Conservation (phyloP, 1,140 invertebrate genomes). For the Oryzaephilus surinamensis region DNA sequence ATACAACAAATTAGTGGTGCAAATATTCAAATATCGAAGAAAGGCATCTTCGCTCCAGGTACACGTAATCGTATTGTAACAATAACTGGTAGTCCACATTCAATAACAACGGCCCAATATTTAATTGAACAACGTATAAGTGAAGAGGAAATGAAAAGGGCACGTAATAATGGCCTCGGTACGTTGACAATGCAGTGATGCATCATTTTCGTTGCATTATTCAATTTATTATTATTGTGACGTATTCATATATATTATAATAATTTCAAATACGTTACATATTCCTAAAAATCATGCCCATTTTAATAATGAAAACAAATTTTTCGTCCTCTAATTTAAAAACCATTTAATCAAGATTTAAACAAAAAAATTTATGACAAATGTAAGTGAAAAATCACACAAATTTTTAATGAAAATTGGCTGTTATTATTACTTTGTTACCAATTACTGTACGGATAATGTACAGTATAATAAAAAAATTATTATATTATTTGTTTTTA, state of each 20-base stretch:
- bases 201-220: conserved; percentile 9
- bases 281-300: too few relatives aligned
- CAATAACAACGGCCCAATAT: conserved; percentile 83
- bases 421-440: too few relatives aligned
- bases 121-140: conserved; percentile 92
- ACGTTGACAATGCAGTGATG: conserved; percentile 45
- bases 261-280: too few relatives aligned
- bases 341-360: too few relatives aligned
- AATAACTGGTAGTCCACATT: conserved; percentile 78
- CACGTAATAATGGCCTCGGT: conserved; percentile 73
- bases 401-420: too few relatives aligned
- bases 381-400: too few relatives aligned
- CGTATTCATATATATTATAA: not conserved
- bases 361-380: too few relatives aligned
- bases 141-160: conserved; percentile 89
- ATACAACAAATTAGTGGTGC: conserved; percentile 94
- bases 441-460: too few relatives aligned
- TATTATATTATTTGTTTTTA: too few relatives aligned
- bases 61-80: conserved; percentile 95
- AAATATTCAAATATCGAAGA: conserved; percentile 97
- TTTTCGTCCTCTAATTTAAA: too few relatives aligned
- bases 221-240: not conserved
- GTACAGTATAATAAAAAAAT: too few relatives aligned
- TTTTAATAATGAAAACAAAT: too few relatives aligned
- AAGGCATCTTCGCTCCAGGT: conserved; percentile 91